Conservation (phyloP, 2,888 invertebrate species). For the Ischnura elegans region DNA sequence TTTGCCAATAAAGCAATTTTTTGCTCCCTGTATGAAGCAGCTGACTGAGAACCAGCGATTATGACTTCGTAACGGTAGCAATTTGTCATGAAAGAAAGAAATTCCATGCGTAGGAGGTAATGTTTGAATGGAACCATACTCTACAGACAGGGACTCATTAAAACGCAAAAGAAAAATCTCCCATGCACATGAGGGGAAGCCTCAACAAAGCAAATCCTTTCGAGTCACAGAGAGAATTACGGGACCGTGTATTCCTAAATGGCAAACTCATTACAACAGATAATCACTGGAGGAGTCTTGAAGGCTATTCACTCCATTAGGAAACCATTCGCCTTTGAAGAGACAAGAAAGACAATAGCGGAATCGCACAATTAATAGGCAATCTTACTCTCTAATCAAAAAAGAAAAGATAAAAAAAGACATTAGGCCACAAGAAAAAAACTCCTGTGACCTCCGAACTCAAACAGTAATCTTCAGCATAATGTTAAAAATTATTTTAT, state of each 20-base stretch:
- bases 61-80: neutral
- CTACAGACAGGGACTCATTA: neutral
- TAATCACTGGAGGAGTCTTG: neutral
- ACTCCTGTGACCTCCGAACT: too few species aligned
- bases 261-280: neutral
- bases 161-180: too few species aligned
- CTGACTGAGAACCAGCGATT: neutral
- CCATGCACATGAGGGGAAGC: neutral
- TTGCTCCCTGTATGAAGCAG: neutral
- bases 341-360: neutral
- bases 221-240: neutral
- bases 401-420: too few species aligned
- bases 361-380: neutral
- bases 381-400: neutral
- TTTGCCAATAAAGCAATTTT: neutral
- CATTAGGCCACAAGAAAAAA: too few species aligned
- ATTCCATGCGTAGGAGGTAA: neutral
- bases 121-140: neutral
- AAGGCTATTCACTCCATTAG: neutral
- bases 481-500: too few species aligned
- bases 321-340: neutral
- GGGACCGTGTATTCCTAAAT: neutral
- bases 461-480: too few species aligned
- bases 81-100: slow-evolving; percentile 33
- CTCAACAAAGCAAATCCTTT: neutral